phyloP scores from a whole-genome alignment of 92 coral and sea anemone genomes.

The Palythoa heliodiscus region DNA sequence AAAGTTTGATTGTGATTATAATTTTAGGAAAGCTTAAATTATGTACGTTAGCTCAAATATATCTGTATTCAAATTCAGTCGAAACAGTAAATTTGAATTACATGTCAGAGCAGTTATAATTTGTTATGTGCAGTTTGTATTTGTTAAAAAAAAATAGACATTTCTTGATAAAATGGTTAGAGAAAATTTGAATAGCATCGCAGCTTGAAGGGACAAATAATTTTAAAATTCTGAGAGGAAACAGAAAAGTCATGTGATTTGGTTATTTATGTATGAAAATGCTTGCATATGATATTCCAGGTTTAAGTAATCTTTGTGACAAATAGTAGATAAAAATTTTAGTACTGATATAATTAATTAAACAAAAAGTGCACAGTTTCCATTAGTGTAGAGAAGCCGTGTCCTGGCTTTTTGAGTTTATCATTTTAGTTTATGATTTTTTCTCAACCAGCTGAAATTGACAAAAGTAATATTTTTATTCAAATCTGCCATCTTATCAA shows the following conservation, averaged over 20 bases:
- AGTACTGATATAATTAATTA: neutral
- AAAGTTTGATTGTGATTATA: neutral
- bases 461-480: conserved; percentile 5
- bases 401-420: neutral
- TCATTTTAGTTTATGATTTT: neutral
- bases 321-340: too few relatives aligned
- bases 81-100: neutral
- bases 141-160: too few relatives aligned
- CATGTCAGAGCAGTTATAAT: neutral
- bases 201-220: too few relatives aligned
- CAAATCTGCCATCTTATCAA: conserved; percentile 27
- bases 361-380: neutral
- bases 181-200: too few relatives aligned
- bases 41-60: neutral
- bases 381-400: neutral
- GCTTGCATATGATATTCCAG: too few relatives aligned
- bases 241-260: too few relatives aligned
- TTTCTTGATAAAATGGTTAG: too few relatives aligned
- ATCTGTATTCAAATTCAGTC: neutral
- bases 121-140: too few relatives aligned
- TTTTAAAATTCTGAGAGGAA: too few relatives aligned
- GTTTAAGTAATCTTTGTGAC: too few relatives aligned
- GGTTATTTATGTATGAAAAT: too few relatives aligned
- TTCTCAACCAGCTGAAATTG: conserved; percentile 7
- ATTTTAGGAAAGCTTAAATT: neutral